Percentiles rank a stretch among this genome's conserved stretches.
These are phyloP conservation scores for Eclectus roratus DNA, from an alignment of 2,113 vertebrate genomes.

Conservation along the genomic window DNA sequence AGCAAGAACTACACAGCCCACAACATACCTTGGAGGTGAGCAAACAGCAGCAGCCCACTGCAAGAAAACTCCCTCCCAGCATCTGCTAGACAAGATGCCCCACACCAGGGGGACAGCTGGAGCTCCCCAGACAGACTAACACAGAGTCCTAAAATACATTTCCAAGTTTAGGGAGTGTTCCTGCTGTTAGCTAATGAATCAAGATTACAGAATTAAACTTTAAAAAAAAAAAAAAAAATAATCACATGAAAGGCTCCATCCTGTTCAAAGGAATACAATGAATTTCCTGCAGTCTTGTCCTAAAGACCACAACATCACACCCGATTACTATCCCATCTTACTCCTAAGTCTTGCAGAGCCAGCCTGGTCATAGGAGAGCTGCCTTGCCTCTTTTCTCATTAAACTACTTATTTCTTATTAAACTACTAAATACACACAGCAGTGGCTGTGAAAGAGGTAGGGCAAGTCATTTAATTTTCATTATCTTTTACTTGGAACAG, in stretches of 20 bases:
- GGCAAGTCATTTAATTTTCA: neutral
- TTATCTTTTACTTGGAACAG: neutral
- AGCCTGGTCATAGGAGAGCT: neutral
- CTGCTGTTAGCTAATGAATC: neutral
- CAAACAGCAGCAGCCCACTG: neutral
- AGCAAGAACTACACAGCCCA: neutral
- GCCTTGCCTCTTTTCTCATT: neutral
- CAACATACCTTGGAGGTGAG: neutral
- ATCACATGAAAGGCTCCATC: neutral
- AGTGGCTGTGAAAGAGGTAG: neutral
- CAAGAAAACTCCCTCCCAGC: neutral
- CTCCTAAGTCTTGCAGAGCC: neutral
- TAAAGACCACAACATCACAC: neutral
- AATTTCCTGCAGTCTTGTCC: constrained; percentile 22
- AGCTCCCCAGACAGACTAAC: neutral
- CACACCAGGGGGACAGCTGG: neutral
- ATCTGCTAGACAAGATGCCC: neutral
- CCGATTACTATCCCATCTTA: neutral
- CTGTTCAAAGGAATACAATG: constrained; percentile 31
- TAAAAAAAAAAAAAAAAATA: neutral
- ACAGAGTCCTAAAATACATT: neutral
- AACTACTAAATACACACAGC: neutral
- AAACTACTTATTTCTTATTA: neutral
- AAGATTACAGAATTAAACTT: neutral
- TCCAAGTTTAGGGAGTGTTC: neutral